Evolutionary conservation across 2,888 invertebrate species (phyloP), one percentile per base, ranked within the genome.

Genomic region (Campaea margaritaria): DNA sequence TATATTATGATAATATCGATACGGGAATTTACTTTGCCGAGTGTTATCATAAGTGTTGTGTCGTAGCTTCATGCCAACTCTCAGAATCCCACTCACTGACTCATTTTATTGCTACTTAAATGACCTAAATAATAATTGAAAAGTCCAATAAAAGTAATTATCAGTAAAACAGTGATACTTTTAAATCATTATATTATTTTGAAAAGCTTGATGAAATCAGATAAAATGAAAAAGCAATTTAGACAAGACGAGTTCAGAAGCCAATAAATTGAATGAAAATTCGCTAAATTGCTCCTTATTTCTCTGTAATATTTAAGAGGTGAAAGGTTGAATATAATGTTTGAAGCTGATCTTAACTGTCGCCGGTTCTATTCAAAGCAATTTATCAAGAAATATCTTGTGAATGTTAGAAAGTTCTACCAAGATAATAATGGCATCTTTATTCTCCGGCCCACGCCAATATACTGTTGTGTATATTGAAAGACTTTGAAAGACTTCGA

Each of bases 361-460:
- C 51, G 21, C 34, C 47, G 48, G 42, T 15, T 58, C 27, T 46
- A 53, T 50, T 63, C 57, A 65, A 57, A 67, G 50, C 41, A 38
- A 57, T 56, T 57, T 55, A 57, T 55, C 48, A 44, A 58, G 43
- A 42, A 60, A 53, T 56, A 56, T 58, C 62, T 62, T 41, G 52
- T 55, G 48, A 59, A 60, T 16, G 55, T 45, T 42, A 60, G 47
- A 58, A 48, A 49, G 12, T 47, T 51, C 38, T 58, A 51, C 57
- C 49, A 48, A 53, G 47, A 41, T 49, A 56, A 62, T 65, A 59
- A 47, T 52, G 48, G 28, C 51, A 44, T 44, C 46, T 68, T 66
- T 67, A 59, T 70, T 65, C 54, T 53, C 46, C 50, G 60, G 52
- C 42, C 51, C 57, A 63, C 54, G 63, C 58, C 49, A 62, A 55